Base-by-base conservation (phyloP, 2,888 invertebrate genomes). In the Mamestra brassicae region DNA sequence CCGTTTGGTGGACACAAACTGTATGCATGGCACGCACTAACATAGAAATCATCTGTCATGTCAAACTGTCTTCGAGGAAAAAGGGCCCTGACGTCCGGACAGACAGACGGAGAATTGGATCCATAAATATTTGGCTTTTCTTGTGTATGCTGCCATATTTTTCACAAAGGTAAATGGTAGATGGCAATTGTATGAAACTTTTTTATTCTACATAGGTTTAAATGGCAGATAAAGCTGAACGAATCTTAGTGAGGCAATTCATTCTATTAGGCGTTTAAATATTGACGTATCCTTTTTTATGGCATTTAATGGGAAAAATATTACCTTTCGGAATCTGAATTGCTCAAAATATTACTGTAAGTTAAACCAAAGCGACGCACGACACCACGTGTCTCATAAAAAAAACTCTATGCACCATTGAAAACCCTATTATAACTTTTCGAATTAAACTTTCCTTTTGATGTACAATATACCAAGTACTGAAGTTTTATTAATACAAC, bases 11-110 rank as follows among this genome's bases (percentile, higher is more conserved):
- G 63, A 13, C 38, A 52, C 65, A 68, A 60, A 67, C 47, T 76
- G 54, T 71, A 81, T 76, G 71, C 86, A 63, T 17, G 50, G 26
- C 80, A 79, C 80, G 84, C 54, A 62, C 68, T 62, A 17, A 65
- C 71, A 63, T 58, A 76, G 47, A 70, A 76, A 83, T 86, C 78
- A 85, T 83, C 69, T 74, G 79, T 79, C 86, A 85, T 62, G 75
- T 81, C 86, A 79, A 74, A 47, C 75, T 84, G 81, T 84, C 81
- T 72, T 68, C 73, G 8, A 73, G 68, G 62, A 71, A 78, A 81
- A 55, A 50, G 54, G 71, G 63, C 54, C 34, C 45, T 63, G 77
- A 85, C 85, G 54, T 74, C 6, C 36, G 50, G 80, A 86, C 76
- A 76, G 86, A 84, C 82, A 78, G 70, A 63, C 55, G 60, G 52